Base-by-base conservation (phyloP, 2,797 vertebrate genomes). In the Distichodus sexfasciatus region DNA sequence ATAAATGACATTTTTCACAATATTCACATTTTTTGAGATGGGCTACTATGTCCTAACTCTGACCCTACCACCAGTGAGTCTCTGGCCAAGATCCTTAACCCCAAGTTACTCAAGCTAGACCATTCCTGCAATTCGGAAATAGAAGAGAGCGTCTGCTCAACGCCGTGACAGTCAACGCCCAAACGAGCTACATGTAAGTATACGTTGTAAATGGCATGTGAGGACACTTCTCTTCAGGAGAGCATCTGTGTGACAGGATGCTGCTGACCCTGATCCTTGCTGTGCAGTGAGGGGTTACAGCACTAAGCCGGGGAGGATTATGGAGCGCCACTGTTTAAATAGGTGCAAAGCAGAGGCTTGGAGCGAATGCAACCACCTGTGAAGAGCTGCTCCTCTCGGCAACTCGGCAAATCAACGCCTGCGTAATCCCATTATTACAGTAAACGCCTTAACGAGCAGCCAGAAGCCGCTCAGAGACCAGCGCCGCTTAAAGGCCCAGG, bases 371-470 rank as follows among this genome's bases (percentile, higher is more conserved):
- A 1, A 17, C 28, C 55, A 66, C 62, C 70, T 72, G 58, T 44
- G 47, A 54, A 31, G 46, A 26, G 35, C 48, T 47, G 36, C 24
- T 10, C 44, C 44, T 72, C 48, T 58, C 59, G n/a, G n/a, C n/a
- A 59, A 43, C 57, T 72, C 14, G 26, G 58, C 41, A 76, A 64
- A 62, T 71, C 26, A 71, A 59, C 44, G 26, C 15, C 73, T 41
- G 15, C 43, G 58, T 71, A 75, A 77, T 78, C 71, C 44, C 29
- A 54, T 69, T 62, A 69, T 23, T 31, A 50, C 47, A 26, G 58
- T 75, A 65, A 77, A 70, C 62, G 53, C 28, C 31, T 75, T 68
- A 78, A 76, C 54, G 38, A 69, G 63, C 41, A 76, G 9, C 24
- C 4, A 29, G 40, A 66, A 73, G 36, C 60, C 6, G 47, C 51